Conservation (phyloP, 2,797 vertebrate species). For the Sylvia borin region DNA sequence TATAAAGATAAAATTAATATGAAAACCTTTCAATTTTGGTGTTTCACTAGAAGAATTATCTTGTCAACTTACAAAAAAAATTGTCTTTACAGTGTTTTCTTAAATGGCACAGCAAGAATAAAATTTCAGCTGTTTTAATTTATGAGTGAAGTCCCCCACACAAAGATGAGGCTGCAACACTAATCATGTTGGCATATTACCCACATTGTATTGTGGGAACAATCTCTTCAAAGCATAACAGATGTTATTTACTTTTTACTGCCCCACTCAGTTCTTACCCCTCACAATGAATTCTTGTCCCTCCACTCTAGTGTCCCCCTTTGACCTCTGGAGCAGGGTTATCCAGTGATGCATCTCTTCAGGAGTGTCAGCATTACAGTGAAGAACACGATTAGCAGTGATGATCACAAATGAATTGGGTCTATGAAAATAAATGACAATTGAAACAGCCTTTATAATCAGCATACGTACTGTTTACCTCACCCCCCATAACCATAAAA, state of each 20-base stretch:
- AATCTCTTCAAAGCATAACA: neutral
- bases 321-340: conserved; percentile 92
- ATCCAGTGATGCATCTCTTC: conserved; percentile 99
- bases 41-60: neutral
- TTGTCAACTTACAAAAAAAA: neutral
- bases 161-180: neutral
- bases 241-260: neutral
- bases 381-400: conserved; percentile 93
- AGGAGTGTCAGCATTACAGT: conserved; percentile 94
- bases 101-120: neutral
- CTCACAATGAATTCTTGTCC: conserved; percentile 97
- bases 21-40: neutral
- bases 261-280: conserved; percentile 76
- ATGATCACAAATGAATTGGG: conserved; percentile 97
- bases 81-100: neutral
- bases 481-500: neutral
- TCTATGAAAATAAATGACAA: conserved; percentile 68
- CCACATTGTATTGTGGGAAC: neutral
- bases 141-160: neutral
- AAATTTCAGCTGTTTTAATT: neutral
- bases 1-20: neutral
- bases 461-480: neutral
- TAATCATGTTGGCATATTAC: neutral
- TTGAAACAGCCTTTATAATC: neutral
- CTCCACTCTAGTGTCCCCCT: conserved; percentile 93